phyloP scores from a whole-genome alignment of 2,113 vertebrate species.

The Aythya baeri region DNA sequence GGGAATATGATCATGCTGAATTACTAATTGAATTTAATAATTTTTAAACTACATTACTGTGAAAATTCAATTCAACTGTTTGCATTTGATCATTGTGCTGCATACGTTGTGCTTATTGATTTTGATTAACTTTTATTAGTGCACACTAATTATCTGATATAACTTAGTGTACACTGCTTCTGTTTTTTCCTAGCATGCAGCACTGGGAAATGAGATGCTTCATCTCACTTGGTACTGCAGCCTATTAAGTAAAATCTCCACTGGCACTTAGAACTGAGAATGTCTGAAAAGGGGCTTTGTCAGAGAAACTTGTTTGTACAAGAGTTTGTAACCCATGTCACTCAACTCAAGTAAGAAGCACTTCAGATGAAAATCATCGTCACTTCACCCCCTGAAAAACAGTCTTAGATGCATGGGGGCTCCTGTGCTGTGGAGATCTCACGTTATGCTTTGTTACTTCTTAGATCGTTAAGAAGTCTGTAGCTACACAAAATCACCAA shows the following conservation, averaged over 20 bases:
- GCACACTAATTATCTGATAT: neutral
- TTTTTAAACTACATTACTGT: neutral
- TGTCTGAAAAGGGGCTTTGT: neutral
- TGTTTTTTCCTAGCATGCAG: neutral
- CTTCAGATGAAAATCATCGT: neutral
- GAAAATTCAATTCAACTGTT: slow-evolving; percentile 22
- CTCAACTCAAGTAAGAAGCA: neutral
- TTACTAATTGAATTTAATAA: slow-evolving; percentile 16
- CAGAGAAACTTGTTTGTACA: neutral
- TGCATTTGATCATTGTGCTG: neutral
- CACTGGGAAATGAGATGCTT: neutral
- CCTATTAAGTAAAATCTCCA: neutral
- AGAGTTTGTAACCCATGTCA: neutral
- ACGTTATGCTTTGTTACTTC: neutral
- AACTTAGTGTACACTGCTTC: neutral
- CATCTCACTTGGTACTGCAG: neutral
- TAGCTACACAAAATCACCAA: neutral
- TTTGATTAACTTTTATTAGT: slow-evolving; percentile 11
- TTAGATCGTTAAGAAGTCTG: neutral
- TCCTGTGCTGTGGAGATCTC: neutral
- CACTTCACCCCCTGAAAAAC: neutral
- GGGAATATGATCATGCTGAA: neutral
- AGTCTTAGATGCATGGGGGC: neutral
- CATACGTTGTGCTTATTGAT: neutral
- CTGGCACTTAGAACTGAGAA: neutral